These are phyloP conservation scores for Polypedilum vanderplanki DNA, from an alignment of 1,140 invertebrate species.

Conservation along the genomic window DNA sequence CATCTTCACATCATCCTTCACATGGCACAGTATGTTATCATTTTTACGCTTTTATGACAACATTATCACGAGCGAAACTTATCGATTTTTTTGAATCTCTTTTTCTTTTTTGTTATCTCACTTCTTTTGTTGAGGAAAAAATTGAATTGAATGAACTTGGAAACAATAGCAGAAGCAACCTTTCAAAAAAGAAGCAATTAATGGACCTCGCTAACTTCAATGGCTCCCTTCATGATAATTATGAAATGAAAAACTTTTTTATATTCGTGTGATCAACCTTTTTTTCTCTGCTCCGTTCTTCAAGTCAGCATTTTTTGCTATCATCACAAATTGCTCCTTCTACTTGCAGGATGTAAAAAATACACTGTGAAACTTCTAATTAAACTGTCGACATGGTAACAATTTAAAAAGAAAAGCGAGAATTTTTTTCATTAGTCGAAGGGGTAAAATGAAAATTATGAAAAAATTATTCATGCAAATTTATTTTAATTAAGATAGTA, in stretches of 20 bases:
- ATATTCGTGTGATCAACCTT: background rate
- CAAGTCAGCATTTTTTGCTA: background rate
- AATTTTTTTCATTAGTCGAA: no score
- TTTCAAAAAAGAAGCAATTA: no score
- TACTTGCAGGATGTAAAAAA: background rate
- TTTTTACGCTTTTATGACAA: constrained; percentile 6
- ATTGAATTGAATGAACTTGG: no score
- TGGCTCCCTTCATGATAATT: background rate
- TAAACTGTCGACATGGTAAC: constrained; percentile 11
- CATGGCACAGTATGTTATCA: background rate
- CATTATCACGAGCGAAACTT: background rate
- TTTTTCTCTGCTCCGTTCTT: background rate
- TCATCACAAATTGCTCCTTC: constrained; percentile 5
- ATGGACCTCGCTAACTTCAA: background rate
- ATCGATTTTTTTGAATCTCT: background rate
- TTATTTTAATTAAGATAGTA: no score
- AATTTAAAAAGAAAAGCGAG: background rate
- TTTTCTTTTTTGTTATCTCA: no score
- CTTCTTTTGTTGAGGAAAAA: no score
- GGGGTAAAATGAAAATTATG: no score
- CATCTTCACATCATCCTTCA: no score
- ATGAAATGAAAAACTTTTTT: constrained; percentile 12
- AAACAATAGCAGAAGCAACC: no score
- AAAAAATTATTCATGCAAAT: no score
- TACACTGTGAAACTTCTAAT: background rate